Evolutionary conservation across 92 coral and sea anemone genomes (phyloP).

Genomic region (Phenganax marumi): DNA sequence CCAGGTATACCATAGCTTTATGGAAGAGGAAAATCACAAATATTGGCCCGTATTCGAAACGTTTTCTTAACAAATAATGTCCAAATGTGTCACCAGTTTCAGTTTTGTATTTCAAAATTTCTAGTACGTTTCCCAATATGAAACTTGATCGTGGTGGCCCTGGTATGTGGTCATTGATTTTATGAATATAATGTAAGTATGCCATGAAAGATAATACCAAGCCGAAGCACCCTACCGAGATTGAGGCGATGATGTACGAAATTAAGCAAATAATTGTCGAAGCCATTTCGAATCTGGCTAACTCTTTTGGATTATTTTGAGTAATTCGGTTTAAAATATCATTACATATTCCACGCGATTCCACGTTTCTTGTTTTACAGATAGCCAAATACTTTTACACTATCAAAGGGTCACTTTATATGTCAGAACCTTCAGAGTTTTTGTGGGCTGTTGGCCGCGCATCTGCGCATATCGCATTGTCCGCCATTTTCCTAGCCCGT

Average conservation of each 20-base stretch:
- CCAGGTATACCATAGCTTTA: not conserved
- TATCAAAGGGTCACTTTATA: too few relatives aligned
- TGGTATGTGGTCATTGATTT: conserved; percentile 5
- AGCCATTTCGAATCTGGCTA: not conserved
- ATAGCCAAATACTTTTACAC: too few relatives aligned
- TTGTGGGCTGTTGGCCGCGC: too few relatives aligned
- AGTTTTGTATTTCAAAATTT: not conserved
- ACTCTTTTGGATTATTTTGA: too few relatives aligned
- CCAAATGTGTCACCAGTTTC: not conserved
- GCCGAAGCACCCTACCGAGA: not conserved
- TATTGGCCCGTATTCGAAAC: conserved; percentile 6
- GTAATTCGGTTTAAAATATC: too few relatives aligned
- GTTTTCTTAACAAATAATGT: not conserved
- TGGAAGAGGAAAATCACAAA: not conserved
- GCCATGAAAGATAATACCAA: not conserved
- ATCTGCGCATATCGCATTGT: too few relatives aligned
- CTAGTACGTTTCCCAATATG: not conserved
- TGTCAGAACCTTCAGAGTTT: too few relatives aligned
- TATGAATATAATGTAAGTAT: conserved; percentile 15
- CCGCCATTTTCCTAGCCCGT: too few relatives aligned
- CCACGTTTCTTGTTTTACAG: too few relatives aligned
- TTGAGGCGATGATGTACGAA: not conserved
- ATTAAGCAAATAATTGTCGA: not conserved
- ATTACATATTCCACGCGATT: too few relatives aligned
- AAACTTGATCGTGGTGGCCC: conserved; percentile 24